phyloP scores from a whole-genome alignment of 2,113 vertebrate species.

The Caranx melampygus region DNA sequence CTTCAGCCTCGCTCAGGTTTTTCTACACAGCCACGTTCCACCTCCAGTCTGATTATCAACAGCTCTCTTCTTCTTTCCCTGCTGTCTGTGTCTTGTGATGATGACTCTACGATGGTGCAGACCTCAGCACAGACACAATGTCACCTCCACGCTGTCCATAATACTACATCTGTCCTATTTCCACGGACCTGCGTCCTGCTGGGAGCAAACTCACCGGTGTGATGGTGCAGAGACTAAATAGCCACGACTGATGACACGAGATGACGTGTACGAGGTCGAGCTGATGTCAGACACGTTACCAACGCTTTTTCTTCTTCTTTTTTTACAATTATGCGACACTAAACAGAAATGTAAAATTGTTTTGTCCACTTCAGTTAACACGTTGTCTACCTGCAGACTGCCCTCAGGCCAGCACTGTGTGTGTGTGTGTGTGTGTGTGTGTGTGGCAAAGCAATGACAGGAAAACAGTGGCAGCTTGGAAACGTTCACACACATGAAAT shows the following conservation, averaged over 20 bases:
- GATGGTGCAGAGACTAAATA: conserved; percentile 66
- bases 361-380: too few species aligned
- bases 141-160: conserved; percentile 46
- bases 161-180: conserved; percentile 58
- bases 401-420: not conserved
- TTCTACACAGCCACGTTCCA: too few species aligned
- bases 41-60: too few species aligned
- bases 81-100: not conserved
- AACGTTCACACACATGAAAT: not conserved
- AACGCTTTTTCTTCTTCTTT: too few species aligned
- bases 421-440: not conserved
- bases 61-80: too few species aligned
- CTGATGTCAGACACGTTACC: not conserved
- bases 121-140: conserved; percentile 41
- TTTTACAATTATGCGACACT: not conserved
- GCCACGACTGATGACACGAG: conserved; percentile 21
- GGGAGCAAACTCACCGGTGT: conserved; percentile 27
- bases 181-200: conserved; percentile 41
- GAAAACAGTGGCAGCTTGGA: not conserved
- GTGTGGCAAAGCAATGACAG: not conserved
- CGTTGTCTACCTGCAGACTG: not conserved
- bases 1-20: too few species aligned
- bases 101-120: conserved; percentile 6
- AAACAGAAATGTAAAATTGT: not conserved
- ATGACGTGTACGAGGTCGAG: not conserved